Percentiles rank a stretch among this genome's conserved stretches.
Conservation (phyloP, 2,797 vertebrate species). For the Megalops cyprinoides region DNA sequence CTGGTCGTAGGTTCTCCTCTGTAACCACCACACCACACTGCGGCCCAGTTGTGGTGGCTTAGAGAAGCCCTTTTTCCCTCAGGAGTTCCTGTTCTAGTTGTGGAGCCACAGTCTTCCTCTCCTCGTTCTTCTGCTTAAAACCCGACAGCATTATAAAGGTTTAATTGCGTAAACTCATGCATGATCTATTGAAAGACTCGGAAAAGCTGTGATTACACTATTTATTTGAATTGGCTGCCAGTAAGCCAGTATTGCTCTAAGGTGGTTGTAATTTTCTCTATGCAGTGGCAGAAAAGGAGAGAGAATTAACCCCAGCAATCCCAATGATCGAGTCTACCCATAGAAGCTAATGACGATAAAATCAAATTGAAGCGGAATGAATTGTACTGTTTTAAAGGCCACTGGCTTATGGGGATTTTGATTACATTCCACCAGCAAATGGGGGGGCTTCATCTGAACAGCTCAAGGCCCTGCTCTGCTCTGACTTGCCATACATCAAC, state of each 20-base stretch:
- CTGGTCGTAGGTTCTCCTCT: no score
- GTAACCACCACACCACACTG: no score
- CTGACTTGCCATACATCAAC: not conserved
- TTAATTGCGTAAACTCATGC: no score
- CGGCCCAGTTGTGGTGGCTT: no score
- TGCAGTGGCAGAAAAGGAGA: not conserved
- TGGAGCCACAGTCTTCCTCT: no score
- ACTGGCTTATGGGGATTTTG: not conserved
- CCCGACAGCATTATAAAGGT: no score
- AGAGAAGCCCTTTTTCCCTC: no score
- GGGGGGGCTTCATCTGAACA: not conserved
- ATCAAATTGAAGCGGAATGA: conserved; percentile 30
- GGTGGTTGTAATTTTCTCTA: not conserved
- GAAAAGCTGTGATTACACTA: not conserved
- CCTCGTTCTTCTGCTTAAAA: no score
- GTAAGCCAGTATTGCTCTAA: not conserved
- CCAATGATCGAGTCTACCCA: conserved; percentile 7
- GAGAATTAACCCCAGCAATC: not conserved
- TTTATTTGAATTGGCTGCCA: not conserved
- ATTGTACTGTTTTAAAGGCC: conserved; percentile 30
- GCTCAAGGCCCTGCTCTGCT: not conserved
- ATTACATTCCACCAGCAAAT: conserved; percentile 4
- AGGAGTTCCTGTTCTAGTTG: no score
- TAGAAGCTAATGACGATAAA: conserved; percentile 18
- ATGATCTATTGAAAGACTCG: not conserved